Base-by-base conservation (phyloP, 2,888 invertebrate genomes). In the Coecobrya sp. region DNA sequence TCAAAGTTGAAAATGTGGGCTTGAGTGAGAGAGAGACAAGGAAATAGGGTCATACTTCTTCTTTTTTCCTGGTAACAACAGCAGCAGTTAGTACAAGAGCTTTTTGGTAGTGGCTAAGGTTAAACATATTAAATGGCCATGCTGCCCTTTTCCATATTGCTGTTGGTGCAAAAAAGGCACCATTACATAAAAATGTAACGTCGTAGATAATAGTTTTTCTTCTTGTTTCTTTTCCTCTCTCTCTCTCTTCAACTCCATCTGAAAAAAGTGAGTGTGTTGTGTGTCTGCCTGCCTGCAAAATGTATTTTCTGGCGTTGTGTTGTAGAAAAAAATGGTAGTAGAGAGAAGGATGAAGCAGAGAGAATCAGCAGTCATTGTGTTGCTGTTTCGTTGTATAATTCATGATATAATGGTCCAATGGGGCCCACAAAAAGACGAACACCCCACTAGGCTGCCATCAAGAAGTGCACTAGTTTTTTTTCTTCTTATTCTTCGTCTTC, bases 391-490 rank as follows among this genome's bases (percentile, higher is more conserved):
- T 87, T 87, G 86, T 91, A 91, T 91, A 87, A 91, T 91, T 91
- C 91, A 91, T 91, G 86, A 91, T 91, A 87, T 91, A 91, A 91
- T 91, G 91, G 91, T 87, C 91, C 91, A 82, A 86, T 87, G 91
- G 91, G 91, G 86, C 86, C 91, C 82, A 91, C 91, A 91, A 91
- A 91, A 82, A 91, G 87, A 91, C 91, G 86, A 68, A 86, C 91
- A 86, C 86, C 76, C 90, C 85, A 82, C 91, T 82, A 81, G 82
- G 89, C 87, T 91, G 86, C 91, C 91, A 91, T 91, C 91, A 91
- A 73, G 81, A 82, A 59, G 68, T 91, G 65, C 68, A 87, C 59
- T 87, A 68, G n/a, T 13, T 85, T 70, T 49, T 79, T 90, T 45
- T 42, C 8, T n/a, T 36, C 36, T 36, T 36, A 10, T 85, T 70